Evolutionary conservation across 2,113 vertebrate species (phyloP), one percentile per base, ranked within the genome.

Genomic region (Electrona antarctica): DNA sequence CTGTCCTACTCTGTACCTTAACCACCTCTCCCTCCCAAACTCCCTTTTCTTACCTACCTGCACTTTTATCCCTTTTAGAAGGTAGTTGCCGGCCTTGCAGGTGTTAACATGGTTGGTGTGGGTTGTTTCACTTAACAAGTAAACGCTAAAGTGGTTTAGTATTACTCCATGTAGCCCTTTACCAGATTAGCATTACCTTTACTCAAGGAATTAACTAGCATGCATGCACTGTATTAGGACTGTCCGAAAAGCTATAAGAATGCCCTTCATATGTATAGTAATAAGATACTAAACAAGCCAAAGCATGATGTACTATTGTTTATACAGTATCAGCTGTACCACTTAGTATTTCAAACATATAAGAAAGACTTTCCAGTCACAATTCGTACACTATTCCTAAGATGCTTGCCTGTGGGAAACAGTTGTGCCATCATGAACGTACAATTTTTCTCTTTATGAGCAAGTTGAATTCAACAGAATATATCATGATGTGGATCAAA

Each of bases 161-260:
- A 33, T 83, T 74, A 60, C 75, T 75, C 55, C 63, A 74, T 76
- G 15, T 65, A 64, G 71, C 60, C 72, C 74, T 77, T 72, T 69
- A 73, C 87, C 82, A 82, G 82, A 80, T 76, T 64, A 59, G 14
- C 66, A 65, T 80, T 60, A 28, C 9, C 62, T 69, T 56, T 77
- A 77, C 64, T 72, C 13, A 65, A 48, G 57, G 54, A 57, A 41
- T 82, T 74, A 64, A 73, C 78, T 84, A 81, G 87, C 90, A 88
- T 84, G 87, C 90, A 88, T 84, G 89, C 85, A 85, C 82, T 87
- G 79, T 78, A 78, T 52, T 70, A 54, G 57, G 83, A 57, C 76
- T 68, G 66, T 79, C n/a, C 73, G 77, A 73, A 69, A 67, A 71
- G 60, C 50, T 71, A 21, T 21, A 21, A 47, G 51, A 78, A 83